Conservation (phyloP, 2,113 vertebrate genomes). For the Chrysemys picta region DNA sequence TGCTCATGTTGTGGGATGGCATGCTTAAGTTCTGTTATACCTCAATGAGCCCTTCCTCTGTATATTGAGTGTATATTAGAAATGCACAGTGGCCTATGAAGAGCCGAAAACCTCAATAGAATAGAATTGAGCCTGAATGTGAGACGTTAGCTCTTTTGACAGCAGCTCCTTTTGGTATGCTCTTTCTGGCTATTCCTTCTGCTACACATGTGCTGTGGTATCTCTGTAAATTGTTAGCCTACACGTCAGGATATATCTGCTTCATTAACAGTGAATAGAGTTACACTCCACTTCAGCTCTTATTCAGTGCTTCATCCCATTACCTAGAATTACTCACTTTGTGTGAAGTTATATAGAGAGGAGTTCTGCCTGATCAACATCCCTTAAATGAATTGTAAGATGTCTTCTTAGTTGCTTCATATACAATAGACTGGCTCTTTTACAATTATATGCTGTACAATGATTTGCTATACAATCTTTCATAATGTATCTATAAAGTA, state of each 20-base stretch:
- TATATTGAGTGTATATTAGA: neutral
- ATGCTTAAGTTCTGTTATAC: neutral
- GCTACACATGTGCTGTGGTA: neutral
- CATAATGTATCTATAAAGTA: neutral
- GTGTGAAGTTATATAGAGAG: neutral
- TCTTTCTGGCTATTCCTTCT: neutral
- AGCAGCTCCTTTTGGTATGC: neutral
- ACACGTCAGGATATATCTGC: neutral
- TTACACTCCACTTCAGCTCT: neutral
- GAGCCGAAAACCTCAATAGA: neutral
- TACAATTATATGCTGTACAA: neutral
- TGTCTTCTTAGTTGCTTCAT: neutral
- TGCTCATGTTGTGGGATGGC: neutral
- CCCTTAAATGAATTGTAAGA: neutral
- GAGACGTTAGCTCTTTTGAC: neutral
- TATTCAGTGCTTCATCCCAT: neutral
- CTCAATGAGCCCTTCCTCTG: neutral
- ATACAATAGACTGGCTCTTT: neutral
- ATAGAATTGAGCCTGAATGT: neutral
- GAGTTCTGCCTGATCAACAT: neutral
- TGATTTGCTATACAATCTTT: constrained; percentile 22
- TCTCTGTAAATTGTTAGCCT: neutral
- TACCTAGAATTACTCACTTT: neutral
- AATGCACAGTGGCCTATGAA: neutral
- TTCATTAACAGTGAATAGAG: neutral